Evolutionary conservation across 64 coral and sea anemone species (phyloP).

Genomic region (Stichodactyla helianthus): DNA sequence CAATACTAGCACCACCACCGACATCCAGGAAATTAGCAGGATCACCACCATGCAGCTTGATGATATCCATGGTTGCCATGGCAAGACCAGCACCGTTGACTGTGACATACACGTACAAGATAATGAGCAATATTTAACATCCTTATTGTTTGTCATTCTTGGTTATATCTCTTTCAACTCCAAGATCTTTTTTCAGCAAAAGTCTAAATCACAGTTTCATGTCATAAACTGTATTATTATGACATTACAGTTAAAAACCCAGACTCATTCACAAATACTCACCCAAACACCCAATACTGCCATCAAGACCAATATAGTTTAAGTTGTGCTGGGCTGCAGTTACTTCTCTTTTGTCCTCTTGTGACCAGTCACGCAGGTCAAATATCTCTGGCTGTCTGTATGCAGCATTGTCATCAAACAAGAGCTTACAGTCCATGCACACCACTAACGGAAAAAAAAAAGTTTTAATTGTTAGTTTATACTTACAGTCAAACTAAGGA

Average conservation of each 20-base stretch:
- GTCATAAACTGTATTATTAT: too few species aligned
- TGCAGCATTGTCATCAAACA: conserved; percentile 97
- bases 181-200: too few species aligned
- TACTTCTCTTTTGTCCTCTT: conserved; percentile 91
- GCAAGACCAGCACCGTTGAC: conserved; percentile 99
- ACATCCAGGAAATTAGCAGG: conserved; percentile 96
- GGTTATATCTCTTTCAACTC: too few species aligned
- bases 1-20: conserved; percentile 87
- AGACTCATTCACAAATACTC: neutral
- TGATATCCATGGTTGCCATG: conserved; percentile 99
- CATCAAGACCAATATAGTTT: conserved; percentile 98
- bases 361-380: conserved; percentile 80
- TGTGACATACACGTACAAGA: conserved; percentile 13
- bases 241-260: too few species aligned
- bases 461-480: too few species aligned
- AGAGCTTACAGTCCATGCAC: conserved; percentile 93
- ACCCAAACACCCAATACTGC: conserved; percentile 97
- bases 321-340: conserved; percentile 74
- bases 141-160: too few species aligned
- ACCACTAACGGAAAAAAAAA: conserved; percentile 53
- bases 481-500: too few species aligned
- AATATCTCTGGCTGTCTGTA: conserved; percentile 88
- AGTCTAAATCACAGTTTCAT: too few species aligned
- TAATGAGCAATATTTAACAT: too few species aligned
- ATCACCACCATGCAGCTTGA: conserved; percentile 91